A percentile compares a stretch with the other conserved stretches of the same genome.
Evolutionary conservation across 2,797 vertebrate genomes (phyloP).

Genomic region (Argyrosomus regius): DNA sequence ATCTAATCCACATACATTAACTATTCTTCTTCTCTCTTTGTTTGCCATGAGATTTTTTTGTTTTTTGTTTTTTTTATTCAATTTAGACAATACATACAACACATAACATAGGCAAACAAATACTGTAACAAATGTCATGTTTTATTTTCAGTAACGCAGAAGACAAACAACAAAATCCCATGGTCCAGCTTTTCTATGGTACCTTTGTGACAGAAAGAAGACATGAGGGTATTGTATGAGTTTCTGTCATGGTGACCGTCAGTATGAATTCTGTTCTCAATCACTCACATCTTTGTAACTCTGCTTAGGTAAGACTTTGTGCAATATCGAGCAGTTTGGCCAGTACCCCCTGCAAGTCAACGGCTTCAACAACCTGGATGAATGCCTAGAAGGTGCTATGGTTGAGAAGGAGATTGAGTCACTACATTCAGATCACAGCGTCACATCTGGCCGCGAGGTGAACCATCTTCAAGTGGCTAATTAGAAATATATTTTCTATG

Average conservation of each 20-base stretch:
- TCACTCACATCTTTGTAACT: slow-evolving; percentile 20
- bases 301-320: slow-evolving; percentile 88
- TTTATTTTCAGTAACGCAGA: slow-evolving; percentile 82
- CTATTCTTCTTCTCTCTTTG: neutral
- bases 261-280: neutral
- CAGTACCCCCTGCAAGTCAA: slow-evolving; percentile 99
- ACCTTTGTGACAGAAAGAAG: slow-evolving; percentile 94
- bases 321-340: slow-evolving; percentile 96
- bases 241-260: neutral
- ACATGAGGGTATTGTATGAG: slow-evolving; percentile 87
- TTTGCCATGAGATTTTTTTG: neutral
- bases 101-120: too few relatives aligned
- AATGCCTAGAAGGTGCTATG: slow-evolving; percentile 97
- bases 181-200: slow-evolving; percentile 98
- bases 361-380: slow-evolving; percentile 93
- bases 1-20: neutral
- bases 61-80: neutral
- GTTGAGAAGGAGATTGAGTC: slow-evolving; percentile 93
- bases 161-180: slow-evolving; percentile 94
- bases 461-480: neutral
- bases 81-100: too few relatives aligned
- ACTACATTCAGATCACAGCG: slow-evolving; percentile 83
- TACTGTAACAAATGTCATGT: neutral
- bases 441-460: slow-evolving; percentile 92
- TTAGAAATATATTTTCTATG: neutral